Evolutionary conservation across 2,113 vertebrate species (phyloP).

Genomic region (Heterocephalus glaber): DNA sequence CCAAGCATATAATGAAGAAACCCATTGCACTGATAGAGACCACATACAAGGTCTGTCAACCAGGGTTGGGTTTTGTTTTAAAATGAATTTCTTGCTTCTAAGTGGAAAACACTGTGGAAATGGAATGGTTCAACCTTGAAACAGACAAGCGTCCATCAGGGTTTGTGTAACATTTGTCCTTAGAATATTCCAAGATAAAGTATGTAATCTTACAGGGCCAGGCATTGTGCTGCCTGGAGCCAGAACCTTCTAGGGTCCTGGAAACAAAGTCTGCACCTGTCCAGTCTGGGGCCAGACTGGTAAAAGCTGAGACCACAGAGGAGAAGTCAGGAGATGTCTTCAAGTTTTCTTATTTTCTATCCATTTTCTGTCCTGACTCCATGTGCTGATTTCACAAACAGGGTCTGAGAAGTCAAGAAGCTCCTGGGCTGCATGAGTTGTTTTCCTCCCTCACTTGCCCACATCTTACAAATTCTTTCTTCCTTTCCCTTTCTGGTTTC

Average conservation of each 20-base stretch:
- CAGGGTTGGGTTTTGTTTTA: neutral
- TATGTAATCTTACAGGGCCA: neutral
- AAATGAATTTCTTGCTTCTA: neutral
- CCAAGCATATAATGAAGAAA: neutral
- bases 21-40: neutral
- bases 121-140: neutral
- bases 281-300: conserved; percentile 71
- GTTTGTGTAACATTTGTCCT: neutral
- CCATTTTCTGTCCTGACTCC: conserved; percentile 67
- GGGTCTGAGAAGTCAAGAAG: conserved; percentile 78
- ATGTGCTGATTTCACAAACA: conserved; percentile 76
- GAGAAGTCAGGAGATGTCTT: conserved; percentile 77
- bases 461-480: conserved; percentile 69
- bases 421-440: conserved; percentile 58
- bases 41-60: neutral
- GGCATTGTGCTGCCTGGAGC: neutral
- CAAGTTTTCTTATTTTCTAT: conserved; percentile 70
- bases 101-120: conserved; percentile 35
- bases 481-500: conserved; percentile 61
- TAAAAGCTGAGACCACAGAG: conserved; percentile 78
- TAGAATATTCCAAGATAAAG: conserved; percentile 14
- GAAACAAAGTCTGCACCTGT: conserved; percentile 77
- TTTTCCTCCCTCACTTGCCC: conserved; percentile 54
- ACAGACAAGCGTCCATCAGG: neutral
- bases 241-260: neutral